Percentiles rank a stretch among this genome's conserved stretches.
phyloP scores from a whole-genome alignment of 2,888 invertebrate genomes.

The Orchesella flavescens region DNA sequence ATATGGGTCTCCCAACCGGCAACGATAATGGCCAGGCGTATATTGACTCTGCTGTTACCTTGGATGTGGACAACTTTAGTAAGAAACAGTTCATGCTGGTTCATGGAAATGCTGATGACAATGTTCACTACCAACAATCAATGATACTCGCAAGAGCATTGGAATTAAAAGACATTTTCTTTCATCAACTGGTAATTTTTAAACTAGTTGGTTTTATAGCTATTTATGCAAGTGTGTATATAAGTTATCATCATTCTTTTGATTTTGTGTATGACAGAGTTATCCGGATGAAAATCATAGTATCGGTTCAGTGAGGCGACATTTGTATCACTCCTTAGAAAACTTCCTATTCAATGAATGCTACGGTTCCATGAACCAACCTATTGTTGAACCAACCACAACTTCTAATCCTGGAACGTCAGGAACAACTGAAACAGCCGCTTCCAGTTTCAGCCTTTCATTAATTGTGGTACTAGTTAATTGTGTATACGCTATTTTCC shows the following conservation, averaged over 20 bases:
- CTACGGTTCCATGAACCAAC: conserved; percentile 73
- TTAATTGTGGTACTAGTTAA: too few relatives aligned
- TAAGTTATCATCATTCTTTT: too few relatives aligned
- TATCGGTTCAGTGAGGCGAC: conserved; percentile 83
- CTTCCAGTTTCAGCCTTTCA: too few relatives aligned
- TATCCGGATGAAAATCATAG: conserved; percentile 96
- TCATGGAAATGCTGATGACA: conserved; percentile 95
- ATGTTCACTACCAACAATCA: conserved; percentile 98
- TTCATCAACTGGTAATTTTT: conserved; percentile 68
- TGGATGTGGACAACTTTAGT: conserved; percentile 80
- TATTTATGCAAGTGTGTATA: too few relatives aligned
- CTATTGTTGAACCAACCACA: too few relatives aligned
- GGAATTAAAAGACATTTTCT: conserved; percentile 65
- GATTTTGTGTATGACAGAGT: conserved; percentile 79
- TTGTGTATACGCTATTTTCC: too few relatives aligned
- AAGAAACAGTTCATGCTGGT: conserved; percentile 89
- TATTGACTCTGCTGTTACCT: conserved; percentile 83
- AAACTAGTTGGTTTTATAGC: too few relatives aligned
- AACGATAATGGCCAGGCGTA: conserved; percentile 84
- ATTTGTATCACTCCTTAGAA: conserved; percentile 91
- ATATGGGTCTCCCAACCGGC: conserved; percentile 88
- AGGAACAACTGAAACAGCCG: too few relatives aligned
- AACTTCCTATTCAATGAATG: conserved; percentile 83
- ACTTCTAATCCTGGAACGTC: too few relatives aligned
- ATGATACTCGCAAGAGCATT: conserved; percentile 88